Evolutionary conservation across 2,888 invertebrate species (phyloP), one percentile per base, ranked within the genome.

Genomic region (Pharmacophagus antenor): DNA sequence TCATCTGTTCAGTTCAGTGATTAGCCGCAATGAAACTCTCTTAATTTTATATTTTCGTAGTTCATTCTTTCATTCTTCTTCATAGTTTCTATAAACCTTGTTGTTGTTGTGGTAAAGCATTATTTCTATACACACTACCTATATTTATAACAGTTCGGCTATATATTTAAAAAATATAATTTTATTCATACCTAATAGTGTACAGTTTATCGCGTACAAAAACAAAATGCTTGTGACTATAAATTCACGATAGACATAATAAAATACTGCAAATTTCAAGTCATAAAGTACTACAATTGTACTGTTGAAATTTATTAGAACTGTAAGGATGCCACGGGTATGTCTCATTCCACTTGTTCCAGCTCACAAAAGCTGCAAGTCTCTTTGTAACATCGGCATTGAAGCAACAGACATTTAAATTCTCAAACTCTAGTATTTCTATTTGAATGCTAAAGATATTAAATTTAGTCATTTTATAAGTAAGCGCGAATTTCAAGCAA

Each of bases 381-480:
- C 52, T 31, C 57, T 58, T 51, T 57, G 51, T 51, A 17, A 51
- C 27, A 46, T 46, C 17, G 42, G 21, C n/a, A 51, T 49, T n/a
- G 37, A 15, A 41, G 37, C 31, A 41, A 44, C 18, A 8, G 51
- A 46, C 44, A 51, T 57, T 57, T 57, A 51, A 57, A 57, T 57
- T 27, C 57, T 44, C 27, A 12, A 22, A 57, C 10, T 44, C 22
- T n/a, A 57, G 42, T 56, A 47, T 56, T 41, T 48, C 49, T 31
- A 56, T 37, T 56, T 23, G 18, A 57, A 42, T 12, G 31, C 50
- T 51, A 51, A 46, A 49, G 42, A 46, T 50, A 57, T 51, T 46
- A 51, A 50, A 27, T 25, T 58, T 55, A 60, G 56, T 50, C 50
- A 49, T 56, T 56, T 25, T 42, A 49, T 12, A 15, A 31, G 31